phyloP scores from a whole-genome alignment of 2,113 vertebrate genomes.

The Sus scrofa region DNA sequence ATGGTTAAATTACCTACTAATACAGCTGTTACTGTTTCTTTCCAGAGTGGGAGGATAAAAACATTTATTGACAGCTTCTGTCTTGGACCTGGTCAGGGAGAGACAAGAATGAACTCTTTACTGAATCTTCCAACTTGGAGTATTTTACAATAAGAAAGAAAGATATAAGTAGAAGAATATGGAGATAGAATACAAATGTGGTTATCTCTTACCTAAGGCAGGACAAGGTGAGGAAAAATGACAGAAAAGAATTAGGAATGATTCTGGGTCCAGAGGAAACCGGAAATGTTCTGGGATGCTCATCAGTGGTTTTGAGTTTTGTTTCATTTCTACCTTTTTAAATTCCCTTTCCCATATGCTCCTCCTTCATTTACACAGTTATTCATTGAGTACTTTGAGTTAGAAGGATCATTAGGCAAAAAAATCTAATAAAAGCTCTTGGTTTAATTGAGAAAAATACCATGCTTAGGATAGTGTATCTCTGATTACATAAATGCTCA shows the following conservation, averaged over 20 bases:
- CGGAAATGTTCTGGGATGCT: background rate
- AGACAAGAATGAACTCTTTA: background rate
- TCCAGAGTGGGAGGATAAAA: fast-evolving
- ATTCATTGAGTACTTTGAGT: background rate
- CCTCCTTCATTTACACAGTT: background rate
- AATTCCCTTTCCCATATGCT: fast-evolving
- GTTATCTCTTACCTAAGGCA: background rate
- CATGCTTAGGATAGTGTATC: background rate
- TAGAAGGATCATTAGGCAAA: background rate
- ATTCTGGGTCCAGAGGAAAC: background rate
- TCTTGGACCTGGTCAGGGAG: background rate
- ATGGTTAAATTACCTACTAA: background rate
- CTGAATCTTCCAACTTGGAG: background rate
- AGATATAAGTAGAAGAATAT: background rate
- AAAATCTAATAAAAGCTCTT: background rate
- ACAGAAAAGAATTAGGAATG: background rate
- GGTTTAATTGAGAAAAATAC: background rate
- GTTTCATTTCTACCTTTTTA: background rate
- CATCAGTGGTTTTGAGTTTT: background rate
- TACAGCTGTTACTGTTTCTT: background rate
- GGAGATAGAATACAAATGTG: background rate
- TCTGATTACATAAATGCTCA: background rate
- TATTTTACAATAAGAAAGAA: background rate
- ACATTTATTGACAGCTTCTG: background rate
- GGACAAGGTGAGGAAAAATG: background rate